phyloP scores from a whole-genome alignment of 2,888 invertebrate species.

The Acronicta psi region DNA sequence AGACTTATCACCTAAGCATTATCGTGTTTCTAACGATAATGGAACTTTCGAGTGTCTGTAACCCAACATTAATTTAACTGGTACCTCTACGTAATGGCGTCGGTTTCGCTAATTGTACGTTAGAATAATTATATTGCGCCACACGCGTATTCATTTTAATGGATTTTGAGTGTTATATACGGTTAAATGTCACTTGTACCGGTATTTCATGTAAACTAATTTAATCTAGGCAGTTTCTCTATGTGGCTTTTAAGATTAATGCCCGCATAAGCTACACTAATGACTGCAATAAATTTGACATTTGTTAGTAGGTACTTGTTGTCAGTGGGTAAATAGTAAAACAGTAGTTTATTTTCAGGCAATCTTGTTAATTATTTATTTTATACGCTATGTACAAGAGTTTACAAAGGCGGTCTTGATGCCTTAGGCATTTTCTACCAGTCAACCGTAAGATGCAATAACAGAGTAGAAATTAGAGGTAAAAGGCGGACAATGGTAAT shows the following conservation, averaged over 20 bases:
- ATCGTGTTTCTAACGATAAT: slow-evolving; percentile 86
- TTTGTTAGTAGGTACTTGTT: not conserved
- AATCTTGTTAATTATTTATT: no score
- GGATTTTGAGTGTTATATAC: slow-evolving; percentile 77
- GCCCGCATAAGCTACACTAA: slow-evolving; percentile 12
- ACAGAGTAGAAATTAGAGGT: no score
- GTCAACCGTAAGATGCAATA: no score
- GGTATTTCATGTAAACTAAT: slow-evolving; percentile 62
- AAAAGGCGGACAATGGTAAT: no score
- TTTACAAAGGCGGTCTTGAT: no score
- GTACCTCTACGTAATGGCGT: slow-evolving; percentile 85
- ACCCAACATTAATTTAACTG: slow-evolving; percentile 87
- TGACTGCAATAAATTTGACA: slow-evolving; percentile 18
- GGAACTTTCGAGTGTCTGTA: slow-evolving; percentile 87
- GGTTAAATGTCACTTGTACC: slow-evolving; percentile 68
- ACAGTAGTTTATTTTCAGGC: not conserved
- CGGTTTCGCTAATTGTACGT: slow-evolving; percentile 87
- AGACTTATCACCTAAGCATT: slow-evolving; percentile 78
- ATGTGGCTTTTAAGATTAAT: slow-evolving; percentile 44
- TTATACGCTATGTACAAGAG: no score
- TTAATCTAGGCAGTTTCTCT: slow-evolving; percentile 35
- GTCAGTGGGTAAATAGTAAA: not conserved
- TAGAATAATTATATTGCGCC: slow-evolving; percentile 85
- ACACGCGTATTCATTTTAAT: slow-evolving; percentile 81
- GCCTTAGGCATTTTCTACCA: no score